Evolutionary conservation across 2,797 vertebrate genomes (phyloP).

Genomic region (Neosilurus hyrtlii): DNA sequence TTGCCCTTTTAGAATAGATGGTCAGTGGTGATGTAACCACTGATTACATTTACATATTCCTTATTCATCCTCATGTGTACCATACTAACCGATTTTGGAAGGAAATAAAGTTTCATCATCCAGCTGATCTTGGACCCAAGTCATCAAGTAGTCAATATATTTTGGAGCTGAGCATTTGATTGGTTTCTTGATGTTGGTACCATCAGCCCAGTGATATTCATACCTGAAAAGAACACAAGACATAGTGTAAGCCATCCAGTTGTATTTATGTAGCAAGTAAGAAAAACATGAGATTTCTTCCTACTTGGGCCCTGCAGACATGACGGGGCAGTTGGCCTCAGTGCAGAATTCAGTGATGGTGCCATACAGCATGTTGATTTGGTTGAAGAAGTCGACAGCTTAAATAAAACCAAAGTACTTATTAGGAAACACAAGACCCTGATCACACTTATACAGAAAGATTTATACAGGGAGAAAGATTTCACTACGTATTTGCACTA

Average conservation of each 20-base stretch:
- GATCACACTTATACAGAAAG: neutral
- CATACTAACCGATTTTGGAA: slow-evolving; percentile 87
- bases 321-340: slow-evolving; percentile 87
- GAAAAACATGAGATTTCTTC: slow-evolving; percentile 9
- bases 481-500: neutral
- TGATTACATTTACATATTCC: too few relatives aligned
- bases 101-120: slow-evolving; percentile 96
- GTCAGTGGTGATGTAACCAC: too few relatives aligned
- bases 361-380: slow-evolving; percentile 99
- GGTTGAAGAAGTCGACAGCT: slow-evolving; percentile 99
- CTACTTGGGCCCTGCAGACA: slow-evolving; percentile 94
- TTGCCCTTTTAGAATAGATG: too few relatives aligned
- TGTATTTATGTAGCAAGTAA: neutral
- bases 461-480: neutral
- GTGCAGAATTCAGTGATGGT: slow-evolving; percentile 98
- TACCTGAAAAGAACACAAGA: slow-evolving; percentile 73
- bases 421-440: neutral
- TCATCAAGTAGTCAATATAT: slow-evolving; percentile 98
- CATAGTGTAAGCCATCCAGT: neutral
- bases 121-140: slow-evolving; percentile 97
- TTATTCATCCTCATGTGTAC: slow-evolving; percentile 41
- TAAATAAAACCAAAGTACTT: slow-evolving; percentile 48
- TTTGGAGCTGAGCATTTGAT: slow-evolving; percentile 98
- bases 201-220: slow-evolving; percentile 98
- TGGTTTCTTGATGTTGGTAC: slow-evolving; percentile 98